These are phyloP conservation scores for Lithodes maja DNA, from an alignment of 2,888 invertebrate genomes.

Conservation along the genomic window DNA sequence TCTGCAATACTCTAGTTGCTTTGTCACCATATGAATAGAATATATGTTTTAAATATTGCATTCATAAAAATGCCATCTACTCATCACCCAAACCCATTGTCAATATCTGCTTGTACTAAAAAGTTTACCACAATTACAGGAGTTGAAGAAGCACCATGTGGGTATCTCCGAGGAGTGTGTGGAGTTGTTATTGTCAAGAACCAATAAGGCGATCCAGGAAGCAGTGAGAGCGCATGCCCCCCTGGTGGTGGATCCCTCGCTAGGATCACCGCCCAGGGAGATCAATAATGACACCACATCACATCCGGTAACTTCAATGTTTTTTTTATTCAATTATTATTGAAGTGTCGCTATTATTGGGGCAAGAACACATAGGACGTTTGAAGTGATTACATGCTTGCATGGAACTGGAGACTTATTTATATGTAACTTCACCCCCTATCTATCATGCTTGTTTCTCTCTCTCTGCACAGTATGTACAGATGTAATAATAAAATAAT, in stretches of 20 bases:
- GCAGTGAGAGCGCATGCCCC: slow-evolving; percentile 15
- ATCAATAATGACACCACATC: slow-evolving; percentile 28
- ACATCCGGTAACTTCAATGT: slow-evolving; percentile 45
- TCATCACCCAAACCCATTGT: no score
- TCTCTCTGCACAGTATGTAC: neutral
- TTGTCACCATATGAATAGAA: no score
- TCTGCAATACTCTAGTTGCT: no score
- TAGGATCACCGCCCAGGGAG: slow-evolving; percentile 39
- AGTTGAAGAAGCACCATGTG: slow-evolving; percentile 31
- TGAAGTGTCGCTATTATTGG: neutral
- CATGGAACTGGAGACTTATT: neutral
- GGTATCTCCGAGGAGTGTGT: slow-evolving; percentile 45
- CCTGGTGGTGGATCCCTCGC: slow-evolving; percentile 13
- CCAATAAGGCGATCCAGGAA: slow-evolving; percentile 37
- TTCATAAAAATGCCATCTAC: no score
- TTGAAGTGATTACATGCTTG: neutral
- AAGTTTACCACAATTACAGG: slow-evolving; percentile 22
- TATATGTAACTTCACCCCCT: no score
- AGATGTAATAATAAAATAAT: no score
- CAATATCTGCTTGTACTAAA: no score
- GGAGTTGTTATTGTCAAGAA: slow-evolving; percentile 25
- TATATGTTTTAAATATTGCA: no score
- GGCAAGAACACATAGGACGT: neutral
- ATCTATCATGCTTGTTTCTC: neutral
- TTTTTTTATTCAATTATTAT: neutral